Evolutionary conservation across 2,888 invertebrate genomes (phyloP), one percentile per base, ranked within the genome.

Genomic region (Troilus luridus): DNA sequence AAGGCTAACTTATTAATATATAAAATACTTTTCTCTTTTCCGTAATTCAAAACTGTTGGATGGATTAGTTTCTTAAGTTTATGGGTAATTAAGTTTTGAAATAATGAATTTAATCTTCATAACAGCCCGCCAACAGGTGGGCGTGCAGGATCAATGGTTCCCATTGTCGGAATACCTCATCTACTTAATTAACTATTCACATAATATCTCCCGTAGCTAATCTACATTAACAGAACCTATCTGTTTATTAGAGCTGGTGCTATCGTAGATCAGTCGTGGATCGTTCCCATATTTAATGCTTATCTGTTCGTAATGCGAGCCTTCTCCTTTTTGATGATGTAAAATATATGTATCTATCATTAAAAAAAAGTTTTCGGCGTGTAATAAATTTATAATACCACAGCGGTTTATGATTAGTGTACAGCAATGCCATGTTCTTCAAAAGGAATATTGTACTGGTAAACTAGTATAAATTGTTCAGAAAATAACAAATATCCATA

Each of bases 141-240:
- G 72, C 17, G 72, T 77, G 8, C 8, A 17, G 10, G 72, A 77
- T 77, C 72, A 77, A 77, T 77, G 72, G 17, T 6, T 41, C 9
- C 41, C 72, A 77, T 77, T 77, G 41, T 41, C 72, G 41, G 27
- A 8, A 14, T 41, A 17, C 27, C 72, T 77, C 72, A 77, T 77
- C 41, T 41, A 77, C 72, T 77, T 77, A 77, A 77, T 77, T 77
- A 77, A 77, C 72, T 77, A 77, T 41, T 77, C 72, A 27, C 72
- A 77, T 5, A 41, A 77, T 77, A 77, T 77, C 72, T 27, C 41
- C 41, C 72, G 41, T 17, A 17, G 14, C 41, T 77, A 77, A 77
- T 77, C 72, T 77, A 77, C 24, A 24, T 67, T 77, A 41, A 41
- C 19, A 77, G 14, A 41, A 41, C 41, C 41, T 41, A 41, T 77